Evolutionary conservation across 2,888 invertebrate genomes (phyloP).

Genomic region (Stratiomys singularior): DNA sequence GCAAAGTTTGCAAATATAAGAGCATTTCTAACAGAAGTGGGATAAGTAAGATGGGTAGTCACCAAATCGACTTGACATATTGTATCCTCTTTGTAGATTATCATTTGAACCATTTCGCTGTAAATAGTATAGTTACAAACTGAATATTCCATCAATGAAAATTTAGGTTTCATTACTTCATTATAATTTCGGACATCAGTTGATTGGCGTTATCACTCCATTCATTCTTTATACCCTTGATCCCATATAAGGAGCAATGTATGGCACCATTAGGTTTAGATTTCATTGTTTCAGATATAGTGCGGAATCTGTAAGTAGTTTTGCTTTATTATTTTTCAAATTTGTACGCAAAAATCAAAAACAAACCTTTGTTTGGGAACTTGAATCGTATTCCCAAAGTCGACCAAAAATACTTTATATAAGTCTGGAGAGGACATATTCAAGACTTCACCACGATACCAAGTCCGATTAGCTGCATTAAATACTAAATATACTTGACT

Average conservation of each 20-base stretch:
- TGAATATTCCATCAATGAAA: background rate
- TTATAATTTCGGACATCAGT: conserved; percentile 70
- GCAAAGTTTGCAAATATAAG: conserved; percentile 63
- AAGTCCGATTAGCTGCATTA: conserved; percentile 69
- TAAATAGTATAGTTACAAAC: conserved; percentile 1
- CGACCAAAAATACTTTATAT: conserved; percentile 72
- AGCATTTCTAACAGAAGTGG: conserved; percentile 65
- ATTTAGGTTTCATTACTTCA: conserved; percentile 67
- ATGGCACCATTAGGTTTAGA: conserved; percentile 68
- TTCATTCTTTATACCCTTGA: conserved; percentile 66
- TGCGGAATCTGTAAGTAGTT: conserved; percentile 65
- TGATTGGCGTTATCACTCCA: conserved; percentile 70
- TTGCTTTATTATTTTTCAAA: background rate
- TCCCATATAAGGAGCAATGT: conserved; percentile 70
- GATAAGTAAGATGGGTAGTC: conserved; percentile 57
- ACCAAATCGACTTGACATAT: conserved; percentile 65
- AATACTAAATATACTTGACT: conserved; percentile 74
- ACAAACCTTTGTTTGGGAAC: conserved; percentile 68
- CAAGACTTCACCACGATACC: conserved; percentile 70
- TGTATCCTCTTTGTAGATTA: conserved; percentile 55
- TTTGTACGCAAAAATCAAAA: too few species aligned
- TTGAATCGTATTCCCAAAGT: conserved; percentile 71
- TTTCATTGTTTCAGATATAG: conserved; percentile 66
- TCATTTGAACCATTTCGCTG: conserved; percentile 57
- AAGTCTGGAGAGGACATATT: conserved; percentile 55